Conservation (phyloP, 2,797 vertebrate species). For the Chromobotia macracanthus region DNA sequence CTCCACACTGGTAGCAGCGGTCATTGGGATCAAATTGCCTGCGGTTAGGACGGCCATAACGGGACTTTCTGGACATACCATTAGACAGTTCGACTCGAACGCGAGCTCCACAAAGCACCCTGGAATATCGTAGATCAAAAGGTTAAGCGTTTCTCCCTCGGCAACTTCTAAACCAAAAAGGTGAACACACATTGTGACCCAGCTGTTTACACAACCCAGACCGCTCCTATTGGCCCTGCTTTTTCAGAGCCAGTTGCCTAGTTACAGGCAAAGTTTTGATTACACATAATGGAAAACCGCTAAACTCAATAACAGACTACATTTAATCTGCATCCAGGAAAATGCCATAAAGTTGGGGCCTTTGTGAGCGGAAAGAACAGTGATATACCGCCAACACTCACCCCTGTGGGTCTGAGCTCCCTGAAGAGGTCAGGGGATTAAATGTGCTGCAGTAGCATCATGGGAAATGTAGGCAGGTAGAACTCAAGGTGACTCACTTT, state of each 20-base stretch:
- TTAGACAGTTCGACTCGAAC: constrained; percentile 84
- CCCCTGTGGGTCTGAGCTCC: constrained; percentile 49
- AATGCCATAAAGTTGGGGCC: constrained; percentile 38
- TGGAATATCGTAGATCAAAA: constrained; percentile 49
- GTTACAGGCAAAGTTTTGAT: neutral
- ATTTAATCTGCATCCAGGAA: constrained; percentile 16
- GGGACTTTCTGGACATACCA: constrained; percentile 80
- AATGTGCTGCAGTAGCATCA: constrained; percentile 53
- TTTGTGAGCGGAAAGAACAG: constrained; percentile 48
- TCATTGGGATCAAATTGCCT: constrained; percentile 84
- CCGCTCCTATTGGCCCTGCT: neutral
- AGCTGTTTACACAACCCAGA: neutral
- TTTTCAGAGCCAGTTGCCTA: constrained; percentile 4
- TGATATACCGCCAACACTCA: constrained; percentile 43
- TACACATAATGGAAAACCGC: neutral
- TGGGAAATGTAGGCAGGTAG: constrained; percentile 46
- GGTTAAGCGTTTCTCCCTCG: neutral
- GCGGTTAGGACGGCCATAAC: constrained; percentile 79
- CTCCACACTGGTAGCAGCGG: constrained; percentile 84
- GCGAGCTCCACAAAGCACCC: constrained; percentile 81
- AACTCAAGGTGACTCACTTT: constrained; percentile 70
- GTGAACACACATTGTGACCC: neutral
- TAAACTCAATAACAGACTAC: neutral
- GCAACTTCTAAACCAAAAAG: neutral
- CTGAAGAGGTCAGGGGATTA: constrained; percentile 55